Conservation (phyloP, 2,888 invertebrate species). For the Elaeidobius kamerunicus region DNA sequence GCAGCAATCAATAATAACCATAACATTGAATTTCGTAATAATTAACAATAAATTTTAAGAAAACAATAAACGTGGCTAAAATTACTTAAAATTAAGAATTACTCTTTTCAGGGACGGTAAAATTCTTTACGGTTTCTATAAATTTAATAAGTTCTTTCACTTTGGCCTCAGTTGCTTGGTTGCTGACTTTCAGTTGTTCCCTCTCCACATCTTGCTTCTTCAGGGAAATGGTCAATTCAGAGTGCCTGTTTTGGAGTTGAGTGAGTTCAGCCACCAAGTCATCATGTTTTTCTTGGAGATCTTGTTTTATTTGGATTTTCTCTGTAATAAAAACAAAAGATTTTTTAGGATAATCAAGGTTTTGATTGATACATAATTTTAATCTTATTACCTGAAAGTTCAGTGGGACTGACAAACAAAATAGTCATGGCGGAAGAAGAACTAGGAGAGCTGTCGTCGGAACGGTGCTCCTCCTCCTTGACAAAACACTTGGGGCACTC, state of each 20-base stretch:
- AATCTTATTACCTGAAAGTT: constrained; percentile 42
- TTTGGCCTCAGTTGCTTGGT: constrained; percentile 46
- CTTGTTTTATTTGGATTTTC: constrained; percentile 47
- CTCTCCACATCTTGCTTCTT: constrained; percentile 45
- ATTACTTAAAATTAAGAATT: constrained; percentile 10
- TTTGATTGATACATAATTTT: background rate
- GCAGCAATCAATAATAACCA: too few relatives aligned
- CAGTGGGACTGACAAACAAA: constrained; percentile 41
- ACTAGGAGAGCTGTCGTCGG: constrained; percentile 38
- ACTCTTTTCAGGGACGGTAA: constrained; percentile 17
- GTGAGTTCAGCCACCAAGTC: constrained; percentile 46
- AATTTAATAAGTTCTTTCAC: constrained; percentile 46
- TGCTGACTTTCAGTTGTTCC: constrained; percentile 43
- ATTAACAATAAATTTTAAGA: background rate
- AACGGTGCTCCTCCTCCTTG: constrained; percentile 39
- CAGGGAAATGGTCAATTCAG: constrained; percentile 48
- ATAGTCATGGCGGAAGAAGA: constrained; percentile 47
- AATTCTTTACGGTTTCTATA: constrained; percentile 38
- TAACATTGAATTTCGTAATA: background rate
- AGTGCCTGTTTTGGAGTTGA: constrained; percentile 48
- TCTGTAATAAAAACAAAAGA: constrained; percentile 38
- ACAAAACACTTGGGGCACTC: constrained; percentile 53
- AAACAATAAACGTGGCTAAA: background rate
- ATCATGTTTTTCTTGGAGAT: constrained; percentile 46
- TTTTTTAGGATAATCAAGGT: background rate